Conservation (phyloP, 2,113 vertebrate species). For the Capreolus pygargus region DNA sequence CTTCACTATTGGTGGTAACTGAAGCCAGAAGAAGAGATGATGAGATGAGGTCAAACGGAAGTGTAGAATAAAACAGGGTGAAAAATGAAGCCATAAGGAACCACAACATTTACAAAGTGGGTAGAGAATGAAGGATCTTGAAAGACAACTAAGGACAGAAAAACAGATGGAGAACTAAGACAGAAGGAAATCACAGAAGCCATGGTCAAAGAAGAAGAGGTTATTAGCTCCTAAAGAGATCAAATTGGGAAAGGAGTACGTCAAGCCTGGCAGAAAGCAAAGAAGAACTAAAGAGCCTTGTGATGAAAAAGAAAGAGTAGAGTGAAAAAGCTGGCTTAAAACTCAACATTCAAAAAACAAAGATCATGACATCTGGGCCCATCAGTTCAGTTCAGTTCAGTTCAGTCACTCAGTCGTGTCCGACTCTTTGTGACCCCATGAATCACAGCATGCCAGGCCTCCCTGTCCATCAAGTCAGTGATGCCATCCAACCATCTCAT, state of each 20-base stretch:
- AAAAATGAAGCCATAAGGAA: background rate
- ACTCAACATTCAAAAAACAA: too few relatives aligned
- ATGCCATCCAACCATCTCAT: too few relatives aligned
- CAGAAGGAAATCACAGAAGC: background rate
- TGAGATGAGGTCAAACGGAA: background rate
- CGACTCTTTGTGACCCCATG: too few relatives aligned
- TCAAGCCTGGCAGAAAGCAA: background rate
- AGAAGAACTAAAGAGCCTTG: too few relatives aligned
- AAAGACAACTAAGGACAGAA: background rate
- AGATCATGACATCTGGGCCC: too few relatives aligned
- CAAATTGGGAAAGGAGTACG: background rate
- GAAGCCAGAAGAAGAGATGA: background rate
- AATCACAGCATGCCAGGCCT: too few relatives aligned
- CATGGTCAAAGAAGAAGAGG: background rate
- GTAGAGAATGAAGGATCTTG: background rate
- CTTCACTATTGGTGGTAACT: background rate
- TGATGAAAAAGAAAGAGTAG: too few relatives aligned
- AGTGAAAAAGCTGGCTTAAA: too few relatives aligned
- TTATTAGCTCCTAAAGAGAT: background rate
- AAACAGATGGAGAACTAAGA: background rate
- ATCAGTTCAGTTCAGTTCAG: too few relatives aligned
- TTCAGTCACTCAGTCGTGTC: too few relatives aligned
- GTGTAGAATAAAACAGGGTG: background rate
- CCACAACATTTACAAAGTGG: background rate
- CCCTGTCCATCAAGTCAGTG: too few relatives aligned